Percentiles rank a stretch among this genome's conserved stretches.
Evolutionary conservation across 2,113 vertebrate genomes (phyloP).

Genomic region (Dolichotis patagonum): DNA sequence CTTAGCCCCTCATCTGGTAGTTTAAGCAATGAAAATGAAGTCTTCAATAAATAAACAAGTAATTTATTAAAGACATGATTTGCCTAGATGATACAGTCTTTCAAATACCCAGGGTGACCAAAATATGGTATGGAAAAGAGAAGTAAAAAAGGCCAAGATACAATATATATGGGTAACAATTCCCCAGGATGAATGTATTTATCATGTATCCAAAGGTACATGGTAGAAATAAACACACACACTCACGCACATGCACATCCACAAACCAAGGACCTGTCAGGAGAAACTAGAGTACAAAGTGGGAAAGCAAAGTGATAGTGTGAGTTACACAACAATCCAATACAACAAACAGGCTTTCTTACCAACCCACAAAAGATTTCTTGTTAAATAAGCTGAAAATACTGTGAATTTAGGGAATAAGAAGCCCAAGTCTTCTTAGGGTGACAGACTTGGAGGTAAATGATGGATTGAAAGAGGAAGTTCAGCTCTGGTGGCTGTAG

Average conservation of each 20-base stretch:
- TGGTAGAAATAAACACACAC: not conserved
- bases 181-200: not conserved
- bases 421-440: not conserved
- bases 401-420: not conserved
- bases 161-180: not conserved
- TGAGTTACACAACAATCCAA: not conserved
- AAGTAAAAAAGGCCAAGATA: not conserved
- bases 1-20: not conserved
- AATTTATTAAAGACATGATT: slow-evolving; percentile 1
- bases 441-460: not conserved
- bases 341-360: not conserved
- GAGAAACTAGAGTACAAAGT: not conserved
- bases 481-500: not conserved
- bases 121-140: not conserved
- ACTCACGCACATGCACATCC: not conserved
- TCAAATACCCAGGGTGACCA: not conserved
- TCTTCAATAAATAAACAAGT: slow-evolving; percentile 40
- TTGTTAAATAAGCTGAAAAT: not conserved
- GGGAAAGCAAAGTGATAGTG: not conserved
- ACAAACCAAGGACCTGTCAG: not conserved
- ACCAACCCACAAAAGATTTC: not conserved
- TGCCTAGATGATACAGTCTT: not conserved
- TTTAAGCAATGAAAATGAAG: slow-evolving; percentile 4
- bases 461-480: not conserved
- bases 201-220: not conserved